Evolutionary conservation across 2,113 vertebrate genomes (phyloP), one percentile per base, ranked within the genome.

Genomic region (Nothobranchius furzeri): DNA sequence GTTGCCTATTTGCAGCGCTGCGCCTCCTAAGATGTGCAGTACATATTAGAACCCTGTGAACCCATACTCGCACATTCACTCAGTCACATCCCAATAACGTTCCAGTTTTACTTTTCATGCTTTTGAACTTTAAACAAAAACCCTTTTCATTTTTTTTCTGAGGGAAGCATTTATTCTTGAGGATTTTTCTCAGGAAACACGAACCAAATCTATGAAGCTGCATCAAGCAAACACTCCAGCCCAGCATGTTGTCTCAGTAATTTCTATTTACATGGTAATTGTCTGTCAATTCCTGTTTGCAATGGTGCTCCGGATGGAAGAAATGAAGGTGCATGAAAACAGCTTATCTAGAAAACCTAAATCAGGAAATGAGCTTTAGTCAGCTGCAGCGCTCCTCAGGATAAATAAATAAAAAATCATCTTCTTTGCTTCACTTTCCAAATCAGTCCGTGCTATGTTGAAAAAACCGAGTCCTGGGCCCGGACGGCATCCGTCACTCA

Each of bases 231-330:
- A 80, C 55, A 71, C 58, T 57, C 63, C 17, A 68, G 20, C 67
- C 62, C 47, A 64, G 58, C 72, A 81, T 77, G 20, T 45, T 1
- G 25, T 70, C 68, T 68, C 61, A 71, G 54, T 63, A 68, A 78
- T 78, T 82, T 76, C 64, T 79, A 72, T 79, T 83, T 85, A 70
- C 60, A 76, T 78, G 48, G 64, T 81, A 73, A 86, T 83, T 70
- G 73, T 84, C 64, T 78, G 60, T 78, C 62, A 73, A 51, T 40
- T 78, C 15, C 47, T 82, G 43, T 82, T 79, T 69, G 46, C 51
- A 48, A 50, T 65, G 56, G 45, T 82, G 57, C 58, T 72, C 55
- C 30, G 36, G 67, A 57, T 58, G 56, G 51, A 25, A 59, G 11
- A 68, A 64, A 61, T 71, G 54, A 73, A 63, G 15, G 52, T 75